Evolutionary conservation across 2,888 invertebrate species (phyloP), one percentile per base, ranked within the genome.

Genomic region (Podotricha telesiphe): DNA sequence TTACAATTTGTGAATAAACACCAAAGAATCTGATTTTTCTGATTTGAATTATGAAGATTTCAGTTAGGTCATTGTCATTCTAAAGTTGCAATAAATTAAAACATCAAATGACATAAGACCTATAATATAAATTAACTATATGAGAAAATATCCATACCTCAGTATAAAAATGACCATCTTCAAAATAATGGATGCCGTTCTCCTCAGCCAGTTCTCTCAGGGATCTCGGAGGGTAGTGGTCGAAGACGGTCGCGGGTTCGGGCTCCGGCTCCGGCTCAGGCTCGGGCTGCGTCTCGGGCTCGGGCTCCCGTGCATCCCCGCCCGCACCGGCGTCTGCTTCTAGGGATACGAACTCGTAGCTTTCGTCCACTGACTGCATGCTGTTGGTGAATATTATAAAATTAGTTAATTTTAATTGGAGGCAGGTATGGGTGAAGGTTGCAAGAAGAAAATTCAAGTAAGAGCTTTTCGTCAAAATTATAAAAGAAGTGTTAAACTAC

Each of bases 101-200:
- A n/a, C n/a, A n/a, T n/a, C n/a, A n/a, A n/a, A n/a, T n/a, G n/a
- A n/a, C n/a, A n/a, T n/a, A n/a, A n/a, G n/a, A n/a, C n/a, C n/a
- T n/a, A n/a, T n/a, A n/a, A n/a, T n/a, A 28, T 6, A 4, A 28
- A 28, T 4, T 28, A 28, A 28, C 28, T 28, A 28, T 6, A 28
- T 28, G n/a, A 28, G 3, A 28, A 28, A 4, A 28, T 6, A 28
- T 28, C 28, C 28, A 22, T 53, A 91, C 96, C 94, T 98, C 98
- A 90, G 98, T 97, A 95, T 97, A 98, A 86, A 98, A 98, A 88
- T 98, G 98, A 67, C 98, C 98, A 89, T 98, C 98, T 84, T 97
- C 97, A 79, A 97, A 97, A 86, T 97, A 97, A 83, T 98, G 97
- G 65, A 98, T 96, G 42, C 97, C 97, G 80, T 97, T 96, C 84